phyloP scores from a whole-genome alignment of 2,113 vertebrate species.

The Nesogale talazaci region DNA sequence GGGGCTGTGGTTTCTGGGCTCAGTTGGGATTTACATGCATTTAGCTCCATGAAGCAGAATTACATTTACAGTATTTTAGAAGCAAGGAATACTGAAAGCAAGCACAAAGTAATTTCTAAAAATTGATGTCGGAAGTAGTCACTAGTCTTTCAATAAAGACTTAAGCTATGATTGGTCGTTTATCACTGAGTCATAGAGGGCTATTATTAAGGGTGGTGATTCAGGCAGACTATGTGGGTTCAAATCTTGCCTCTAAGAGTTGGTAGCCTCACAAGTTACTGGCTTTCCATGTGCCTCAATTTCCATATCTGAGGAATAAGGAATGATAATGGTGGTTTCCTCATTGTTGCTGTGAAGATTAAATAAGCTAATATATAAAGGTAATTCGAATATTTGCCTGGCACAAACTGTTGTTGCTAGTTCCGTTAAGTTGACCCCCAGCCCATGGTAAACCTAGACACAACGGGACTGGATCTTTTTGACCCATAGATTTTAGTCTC shows the following conservation, averaged over 20 bases:
- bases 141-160: neutral
- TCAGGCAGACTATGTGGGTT: neutral
- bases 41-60: neutral
- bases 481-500: neutral
- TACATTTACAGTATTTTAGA: constrained; percentile 17
- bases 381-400: neutral
- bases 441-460: neutral
- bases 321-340: neutral
- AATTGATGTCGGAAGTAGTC: neutral
- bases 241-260: neutral
- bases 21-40: neutral
- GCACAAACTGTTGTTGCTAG: neutral
- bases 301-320: neutral
- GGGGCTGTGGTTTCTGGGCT: neutral
- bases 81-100: constrained; percentile 7
- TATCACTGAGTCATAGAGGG: neutral
- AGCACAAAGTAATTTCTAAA: constrained; percentile 11
- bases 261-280: neutral
- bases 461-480: neutral
- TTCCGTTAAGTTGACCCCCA: neutral
- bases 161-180: neutral
- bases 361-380: neutral
- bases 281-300: neutral
- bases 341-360: neutral
- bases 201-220: neutral